Base-by-base conservation (phyloP, 2,113 vertebrate species). In the Turnix velox region DNA sequence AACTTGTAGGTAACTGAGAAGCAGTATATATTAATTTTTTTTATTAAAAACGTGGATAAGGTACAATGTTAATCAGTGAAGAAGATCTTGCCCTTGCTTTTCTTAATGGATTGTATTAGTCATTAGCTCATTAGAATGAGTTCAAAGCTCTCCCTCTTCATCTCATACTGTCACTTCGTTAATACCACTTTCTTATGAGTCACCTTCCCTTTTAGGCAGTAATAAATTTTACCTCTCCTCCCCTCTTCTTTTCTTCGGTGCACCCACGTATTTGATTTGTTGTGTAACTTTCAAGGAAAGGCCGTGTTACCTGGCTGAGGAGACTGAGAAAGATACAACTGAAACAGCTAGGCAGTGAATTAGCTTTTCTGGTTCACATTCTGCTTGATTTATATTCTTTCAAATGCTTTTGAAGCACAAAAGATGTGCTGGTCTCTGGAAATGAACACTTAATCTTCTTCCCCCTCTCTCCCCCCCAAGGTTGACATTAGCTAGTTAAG, bases 81-180 rank as follows among this genome's bases (percentile, higher is more conserved):
- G 87, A 92, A 86, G 84, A 96, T 97, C 93, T 92, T 96, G 95
- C 94, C 95, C 94, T 95, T 95, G 88, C 93, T 96, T 96, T 97
- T 93, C 94, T 95, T 97, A 97, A 96, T 97, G 96, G 96, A 96
- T 91, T 88, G 92, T 97, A 97, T 97, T 97, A 97, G 95, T 96
- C 95, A 96, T 96, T 97, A 95, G 96, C 96, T 95, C 91, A 88
- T 97, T 96, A 97, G 92, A 96, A 96, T 49, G 94, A 96, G 84
- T 96, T 93, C 94, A 96, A 83, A 94, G 84, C 75, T 0, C 72
- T 92, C 63, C 59, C 63, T 90, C 85, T 89, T 87, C 12, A n/a
- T 96, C 93, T 97, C 63, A 16, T 78, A 67, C 93, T 95, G 81
- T 95, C 96, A 96, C 94, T 92, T 92, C 69, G 87, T 90, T 94